A percentile compares a stretch with the other conserved stretches of the same genome.
phyloP scores from a whole-genome alignment of 23 tunicate species.

The Aplidium turbinatum region DNA sequence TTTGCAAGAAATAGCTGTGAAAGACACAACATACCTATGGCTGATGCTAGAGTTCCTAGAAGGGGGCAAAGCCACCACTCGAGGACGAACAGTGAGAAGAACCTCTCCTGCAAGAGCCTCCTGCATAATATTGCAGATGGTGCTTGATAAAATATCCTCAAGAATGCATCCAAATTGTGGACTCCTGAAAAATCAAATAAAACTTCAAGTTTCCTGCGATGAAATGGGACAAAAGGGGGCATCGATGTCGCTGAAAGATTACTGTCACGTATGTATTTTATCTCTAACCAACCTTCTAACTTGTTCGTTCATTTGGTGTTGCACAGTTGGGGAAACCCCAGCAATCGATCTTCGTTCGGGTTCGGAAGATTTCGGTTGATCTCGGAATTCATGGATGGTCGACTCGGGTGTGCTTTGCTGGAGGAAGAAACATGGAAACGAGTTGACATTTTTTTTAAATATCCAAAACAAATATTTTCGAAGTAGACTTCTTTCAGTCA shows the following conservation, averaged over 20 bases:
- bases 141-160: slow-evolving; percentile 67
- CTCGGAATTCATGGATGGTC: no score
- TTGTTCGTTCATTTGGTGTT: not conserved
- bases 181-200: slow-evolving; percentile 39
- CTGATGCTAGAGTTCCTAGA: slow-evolving; percentile 12
- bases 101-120: slow-evolving; percentile 93
- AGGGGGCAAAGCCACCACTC: slow-evolving; percentile 93
- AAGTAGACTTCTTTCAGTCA: no score
- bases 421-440: no score
- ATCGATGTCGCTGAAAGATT: no score
- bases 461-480: no score
- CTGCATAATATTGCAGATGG: slow-evolving; percentile 76
- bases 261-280: no score
- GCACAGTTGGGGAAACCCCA: not conserved
- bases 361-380: not conserved
- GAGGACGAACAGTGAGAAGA: slow-evolving; percentile 75
- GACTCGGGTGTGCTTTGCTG: no score
- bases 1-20: no score
- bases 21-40: slow-evolving; percentile 8
- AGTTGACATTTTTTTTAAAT: no score
- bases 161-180: slow-evolving; percentile 63
- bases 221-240: not conserved
- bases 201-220: no score
- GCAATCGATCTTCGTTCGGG: not conserved
- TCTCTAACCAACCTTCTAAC: not conserved